phyloP scores from a whole-genome alignment of 2,888 invertebrate genomes.

The Ectemnius lituratus region DNA sequence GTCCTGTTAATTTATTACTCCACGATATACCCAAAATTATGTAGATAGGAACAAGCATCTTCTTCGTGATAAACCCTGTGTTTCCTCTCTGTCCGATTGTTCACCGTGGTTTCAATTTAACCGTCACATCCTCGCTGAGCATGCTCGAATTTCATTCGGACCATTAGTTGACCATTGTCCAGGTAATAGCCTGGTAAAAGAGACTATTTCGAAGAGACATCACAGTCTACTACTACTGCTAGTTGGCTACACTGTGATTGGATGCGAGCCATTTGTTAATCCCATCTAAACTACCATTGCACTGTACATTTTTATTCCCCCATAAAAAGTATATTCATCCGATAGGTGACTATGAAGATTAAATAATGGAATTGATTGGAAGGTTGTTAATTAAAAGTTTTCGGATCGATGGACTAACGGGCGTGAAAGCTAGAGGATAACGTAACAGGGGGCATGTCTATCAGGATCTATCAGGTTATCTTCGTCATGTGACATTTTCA shows the following conservation, averaged over 20 bases:
- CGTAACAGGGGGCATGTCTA: too few species aligned
- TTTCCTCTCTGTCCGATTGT: background rate
- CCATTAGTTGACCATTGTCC: constrained; percentile 7
- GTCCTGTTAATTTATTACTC: constrained; percentile 51
- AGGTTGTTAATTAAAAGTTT: too few species aligned
- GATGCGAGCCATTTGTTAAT: too few species aligned
- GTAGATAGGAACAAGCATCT: constrained; percentile 46
- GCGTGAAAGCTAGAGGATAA: too few species aligned
- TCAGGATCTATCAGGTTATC: background rate
- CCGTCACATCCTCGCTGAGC: background rate
- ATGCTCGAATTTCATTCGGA: background rate
- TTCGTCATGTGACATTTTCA: constrained; percentile 27
- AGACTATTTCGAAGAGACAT: background rate
- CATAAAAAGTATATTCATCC: too few species aligned
- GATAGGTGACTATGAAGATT: too few species aligned
- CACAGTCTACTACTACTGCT: too few species aligned
- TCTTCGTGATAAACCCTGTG: constrained; percentile 2
- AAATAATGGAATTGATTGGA: too few species aligned
- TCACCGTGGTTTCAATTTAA: background rate
- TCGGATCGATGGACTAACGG: too few species aligned
- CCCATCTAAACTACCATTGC: too few species aligned
- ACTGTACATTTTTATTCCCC: too few species aligned
- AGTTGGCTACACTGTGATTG: too few species aligned
- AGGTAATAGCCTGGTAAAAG: background rate
- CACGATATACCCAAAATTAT: constrained; percentile 53